Evolutionary conservation across 2,797 vertebrate genomes (phyloP), one percentile per base, ranked within the genome.

Genomic region (Menidia menidia): DNA sequence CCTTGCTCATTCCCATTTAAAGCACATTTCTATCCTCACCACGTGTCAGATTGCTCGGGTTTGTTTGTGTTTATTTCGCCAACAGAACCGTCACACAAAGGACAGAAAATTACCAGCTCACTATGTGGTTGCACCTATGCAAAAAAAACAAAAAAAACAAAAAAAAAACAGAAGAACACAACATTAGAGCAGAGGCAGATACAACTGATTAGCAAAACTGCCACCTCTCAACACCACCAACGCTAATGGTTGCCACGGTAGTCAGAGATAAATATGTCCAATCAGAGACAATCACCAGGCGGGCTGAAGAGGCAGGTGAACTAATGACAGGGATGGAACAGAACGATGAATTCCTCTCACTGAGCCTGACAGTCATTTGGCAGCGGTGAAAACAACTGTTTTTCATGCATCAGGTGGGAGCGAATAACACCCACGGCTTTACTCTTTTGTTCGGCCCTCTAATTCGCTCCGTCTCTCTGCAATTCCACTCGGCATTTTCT

Each of bases 291-390:
- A 92, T 92, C 90, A 87, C 69, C 41, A 31, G 70, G 80, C 69
- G 13, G 80, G 75, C 81, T 88, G 87, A 89, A 90, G 89, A 91
- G 90, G 88, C 87, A 90, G 87, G 83, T 87, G 86, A 91, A 84
- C 87, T 87, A 92, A 92, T 91, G 91, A 87, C 82, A 60, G 78
- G 66, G 75, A 89, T 56, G 68, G 75, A 85, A 62, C 66, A 72
- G 48, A 82, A 47, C 42, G 62, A 80, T 88, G 76, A 84, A 84
- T 87, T 79, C 77, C 76, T 80, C 81, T 83, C 83, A 56, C 56
- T 33, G 54, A 86, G 82, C 73, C 83, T 60, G 68, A 82, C 74
- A 70, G 71, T 83, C 85, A 82, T 86, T 88, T 76, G 76, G 82
- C 81, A 78, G 64, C 64, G 85, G 74, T 73, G 71, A 87, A 90